Evolutionary conservation across 2,113 vertebrate genomes (phyloP).

Genomic region (Propithecus coquereli): DNA sequence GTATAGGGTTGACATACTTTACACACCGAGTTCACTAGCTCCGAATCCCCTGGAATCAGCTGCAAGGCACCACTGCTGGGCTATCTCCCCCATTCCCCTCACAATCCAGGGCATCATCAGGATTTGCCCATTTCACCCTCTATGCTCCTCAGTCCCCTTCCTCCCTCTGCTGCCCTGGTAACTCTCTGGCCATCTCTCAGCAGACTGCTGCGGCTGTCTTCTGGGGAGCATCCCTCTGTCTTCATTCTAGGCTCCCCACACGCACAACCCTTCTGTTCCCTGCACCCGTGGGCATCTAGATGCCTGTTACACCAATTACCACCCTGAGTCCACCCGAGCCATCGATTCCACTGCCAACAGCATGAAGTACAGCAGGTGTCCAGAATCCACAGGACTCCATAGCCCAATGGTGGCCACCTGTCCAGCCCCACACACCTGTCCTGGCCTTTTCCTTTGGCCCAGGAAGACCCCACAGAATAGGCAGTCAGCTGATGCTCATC

Average conservation of each 20-base stretch:
- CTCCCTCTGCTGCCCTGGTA: accelerated
- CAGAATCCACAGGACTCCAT: neutral
- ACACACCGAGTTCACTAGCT: too few species aligned
- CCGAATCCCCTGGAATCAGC: too few species aligned
- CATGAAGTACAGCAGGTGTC: neutral
- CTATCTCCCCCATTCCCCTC: too few species aligned
- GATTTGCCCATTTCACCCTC: too few species aligned
- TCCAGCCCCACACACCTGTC: neutral
- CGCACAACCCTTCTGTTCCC: neutral
- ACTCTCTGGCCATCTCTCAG: neutral
- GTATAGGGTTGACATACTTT: neutral
- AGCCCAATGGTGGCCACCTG: neutral
- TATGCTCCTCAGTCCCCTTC: accelerated
- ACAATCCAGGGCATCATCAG: accelerated
- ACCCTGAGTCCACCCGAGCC: neutral
- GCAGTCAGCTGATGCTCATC: accelerated
- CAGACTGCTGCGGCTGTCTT: neutral
- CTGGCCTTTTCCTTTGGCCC: accelerated
- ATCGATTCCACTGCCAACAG: neutral
- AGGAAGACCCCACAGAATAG: accelerated
- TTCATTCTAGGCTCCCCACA: neutral
- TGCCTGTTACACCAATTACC: neutral
- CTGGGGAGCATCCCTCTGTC: neutral
- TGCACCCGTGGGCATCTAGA: too few species aligned
- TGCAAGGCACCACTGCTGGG: too few species aligned